Evolutionary conservation across 1,140 invertebrate species (phyloP), one percentile per base, ranked within the genome.

Genomic region (Camponotus pennsylvanicus): DNA sequence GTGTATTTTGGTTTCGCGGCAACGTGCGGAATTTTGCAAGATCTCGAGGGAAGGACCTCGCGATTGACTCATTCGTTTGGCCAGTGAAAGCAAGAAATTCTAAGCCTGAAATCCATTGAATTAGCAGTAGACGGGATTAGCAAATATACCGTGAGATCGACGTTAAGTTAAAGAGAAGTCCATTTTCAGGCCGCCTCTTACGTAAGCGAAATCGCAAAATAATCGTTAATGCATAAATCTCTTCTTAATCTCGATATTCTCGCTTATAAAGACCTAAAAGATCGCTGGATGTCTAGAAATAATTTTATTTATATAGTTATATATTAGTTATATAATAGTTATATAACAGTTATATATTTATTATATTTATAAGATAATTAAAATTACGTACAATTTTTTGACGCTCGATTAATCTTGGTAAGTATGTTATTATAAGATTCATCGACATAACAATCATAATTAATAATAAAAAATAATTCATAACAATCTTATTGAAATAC

Each of bases 1-100:
- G 52, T 8, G n/a, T 52, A 49, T 18, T 49, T 63, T 4, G 21
- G 37, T 63, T 63, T 32, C 71, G 37, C 13, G 37, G 37, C 32
- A 66, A 67, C 61, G 45, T 70, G 77, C 64, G 64, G 70, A 80
- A 80, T 69, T 80, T 80, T 80, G 64, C 34, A 80, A 80, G 77
- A 80, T 45, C 55, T 57, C 37, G 52, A 34, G 3, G 27, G 18
- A 2, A 9, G 34, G 18, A 4, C 37, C 57, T 4, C 37, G 73
- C 52, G 76, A 78, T 78, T 78, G 76, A 42, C 61, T 49, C 76
- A 66, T 75, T 45, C 64, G 18, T 52, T 34, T 18, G 55, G 57
- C 59, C 61, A 21, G 76, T 78, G 76, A 78, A 78, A 78, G 76
- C 76, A 66, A 78, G 66, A 66, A 67, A 27, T 76, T 76, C 37